Base-by-base conservation (phyloP, 2,888 invertebrate species). In the Volucella inanis region DNA sequence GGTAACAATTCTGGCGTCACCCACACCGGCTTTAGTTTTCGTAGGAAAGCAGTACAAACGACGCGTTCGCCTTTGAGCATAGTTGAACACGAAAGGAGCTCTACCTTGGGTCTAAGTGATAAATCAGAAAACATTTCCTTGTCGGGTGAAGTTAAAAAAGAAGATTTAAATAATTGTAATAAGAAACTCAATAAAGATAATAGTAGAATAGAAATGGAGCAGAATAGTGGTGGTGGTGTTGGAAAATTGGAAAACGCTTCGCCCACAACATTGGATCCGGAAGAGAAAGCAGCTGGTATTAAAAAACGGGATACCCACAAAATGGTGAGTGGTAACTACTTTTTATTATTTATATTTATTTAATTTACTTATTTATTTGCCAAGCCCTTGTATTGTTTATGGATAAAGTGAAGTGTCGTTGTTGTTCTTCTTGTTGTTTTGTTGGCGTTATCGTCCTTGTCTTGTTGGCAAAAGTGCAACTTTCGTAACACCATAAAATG, bases 271-370 rank as follows among this genome's bases (percentile, higher is more conserved):
- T 61, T 45, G 8, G 84, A 72, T 9, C 41, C 67, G 72, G 79
- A 87, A 52, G 75, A 64, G 62, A 64, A 75, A 62, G 57, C 74
- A 55, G 55, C 52, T 61, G 81, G 59, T 14, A 61, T 45, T 45
- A 83, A 59, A 64, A 88, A 88, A 87, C 87, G 87, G 62, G 88
- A 88, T 68, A 65, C 82, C 22, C 82, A 87, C 83, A 88, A 87
- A 81, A 88, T 88, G 88, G 88, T 88, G 71, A 88, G 88, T 84
- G 14, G 14, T 38, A 47, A 50, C 11, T n/a, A 49, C 41, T 39
- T 38, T 39, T 9, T 47, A 8, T 54, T 49, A 18, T 18, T 9
- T 70, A 11, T 72, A 8, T 55, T 41, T 61, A 31, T 65, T 54
- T 55, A 67, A 47, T 80, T 65, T 68, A 64, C 72, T 52, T 59